phyloP scores from a whole-genome alignment of 1,140 invertebrate genomes.

The Lamellibrachia luymesi region DNA sequence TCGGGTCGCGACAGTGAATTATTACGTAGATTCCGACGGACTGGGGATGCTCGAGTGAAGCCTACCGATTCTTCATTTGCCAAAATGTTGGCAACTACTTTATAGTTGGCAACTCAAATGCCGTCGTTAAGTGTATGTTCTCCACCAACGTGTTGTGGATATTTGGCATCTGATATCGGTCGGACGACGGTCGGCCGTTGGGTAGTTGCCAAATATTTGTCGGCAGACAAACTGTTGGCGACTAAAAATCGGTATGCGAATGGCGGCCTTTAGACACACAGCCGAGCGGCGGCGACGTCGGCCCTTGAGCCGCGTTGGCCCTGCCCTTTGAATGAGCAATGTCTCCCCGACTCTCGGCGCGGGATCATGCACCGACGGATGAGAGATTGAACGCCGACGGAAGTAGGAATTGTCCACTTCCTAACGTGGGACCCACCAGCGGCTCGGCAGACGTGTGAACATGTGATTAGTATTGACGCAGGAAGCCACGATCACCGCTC shows the following conservation, averaged over 20 bases:
- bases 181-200: no score
- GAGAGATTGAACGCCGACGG: background rate
- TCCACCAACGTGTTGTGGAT: background rate
- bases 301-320: background rate
- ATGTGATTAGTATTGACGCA: background rate
- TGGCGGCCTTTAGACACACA: background rate
- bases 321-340: background rate
- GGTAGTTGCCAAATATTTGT: no score
- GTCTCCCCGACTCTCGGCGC: background rate
- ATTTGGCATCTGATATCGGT: background rate
- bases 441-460: background rate
- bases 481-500: background rate
- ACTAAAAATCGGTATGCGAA: no score
- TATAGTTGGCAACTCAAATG: no score
- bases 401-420: background rate
- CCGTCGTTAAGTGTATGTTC: no score
- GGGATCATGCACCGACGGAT: background rate
- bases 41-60: no score
- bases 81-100: no score
- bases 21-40: background rate
- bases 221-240: no score
- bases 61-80: no score
- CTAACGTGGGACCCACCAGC: background rate
- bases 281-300: background rate
- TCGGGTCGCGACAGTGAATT: background rate